phyloP scores from a whole-genome alignment of 2,113 vertebrate genomes.

The Australoheros scitulus region DNA sequence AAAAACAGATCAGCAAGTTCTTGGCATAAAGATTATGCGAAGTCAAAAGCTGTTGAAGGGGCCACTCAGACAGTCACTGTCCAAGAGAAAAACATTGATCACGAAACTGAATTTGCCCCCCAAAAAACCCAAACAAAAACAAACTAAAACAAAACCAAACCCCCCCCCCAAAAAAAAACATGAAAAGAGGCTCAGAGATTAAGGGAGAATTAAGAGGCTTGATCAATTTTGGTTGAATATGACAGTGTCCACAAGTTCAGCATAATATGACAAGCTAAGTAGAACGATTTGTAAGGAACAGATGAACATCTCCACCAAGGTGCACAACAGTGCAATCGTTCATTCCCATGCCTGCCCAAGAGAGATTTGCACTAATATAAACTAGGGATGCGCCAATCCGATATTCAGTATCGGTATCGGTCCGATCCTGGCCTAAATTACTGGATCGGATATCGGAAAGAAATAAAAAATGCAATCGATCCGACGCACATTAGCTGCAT shows the following conservation, averaged over 20 bases:
- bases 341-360: not conserved
- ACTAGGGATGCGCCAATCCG: no score
- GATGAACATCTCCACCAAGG: not conserved
- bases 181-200: not conserved
- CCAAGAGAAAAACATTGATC: slow-evolving; percentile 2
- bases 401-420: no score
- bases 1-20: not conserved
- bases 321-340: not conserved
- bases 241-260: not conserved
- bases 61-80: not conserved
- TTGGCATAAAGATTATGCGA: not conserved
- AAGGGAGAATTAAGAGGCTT: no score
- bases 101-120: not conserved
- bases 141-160: no score
- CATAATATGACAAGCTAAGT: not conserved
- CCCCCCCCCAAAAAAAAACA: not conserved
- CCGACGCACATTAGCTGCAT: no score
- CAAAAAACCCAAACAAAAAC: not conserved
- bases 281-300: not conserved
- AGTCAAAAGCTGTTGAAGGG: not conserved
- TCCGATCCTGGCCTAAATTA: no score
- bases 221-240: not conserved
- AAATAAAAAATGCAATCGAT: no score
- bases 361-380: no score
- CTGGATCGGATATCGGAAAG: no score